Evolutionary conservation across 1,140 invertebrate genomes (phyloP).

Genomic region (Battus philenor): DNA sequence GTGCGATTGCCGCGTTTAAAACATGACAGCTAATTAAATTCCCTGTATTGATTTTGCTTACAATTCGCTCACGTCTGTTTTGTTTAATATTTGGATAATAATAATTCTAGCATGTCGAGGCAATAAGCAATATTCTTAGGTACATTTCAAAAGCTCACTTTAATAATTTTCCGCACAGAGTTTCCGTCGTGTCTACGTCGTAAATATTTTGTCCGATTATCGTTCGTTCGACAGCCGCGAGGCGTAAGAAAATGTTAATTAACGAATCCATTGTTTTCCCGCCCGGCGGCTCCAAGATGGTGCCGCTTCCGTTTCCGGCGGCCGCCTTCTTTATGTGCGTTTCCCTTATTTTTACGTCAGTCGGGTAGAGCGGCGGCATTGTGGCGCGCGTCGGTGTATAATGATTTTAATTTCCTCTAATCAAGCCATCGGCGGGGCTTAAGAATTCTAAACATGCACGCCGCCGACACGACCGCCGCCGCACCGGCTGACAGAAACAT

Average conservation of each 20-base stretch:
- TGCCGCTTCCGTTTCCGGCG: conserved; percentile 72
- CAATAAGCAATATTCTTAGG: too few species aligned
- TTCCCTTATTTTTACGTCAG: conserved; percentile 68
- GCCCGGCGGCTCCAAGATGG: conserved; percentile 73
- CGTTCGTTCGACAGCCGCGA: conserved; percentile 74
- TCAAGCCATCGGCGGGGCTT: conserved; percentile 71
- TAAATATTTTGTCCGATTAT: conserved; percentile 77
- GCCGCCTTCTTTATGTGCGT: conserved; percentile 72
- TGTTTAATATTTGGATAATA: too few species aligned
- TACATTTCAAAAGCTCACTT: conserved; percentile 36
- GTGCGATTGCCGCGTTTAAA: too few species aligned
- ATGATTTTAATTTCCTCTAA: conserved; percentile 77
- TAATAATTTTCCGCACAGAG: conserved; percentile 50
- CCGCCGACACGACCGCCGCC: conserved; percentile 25
- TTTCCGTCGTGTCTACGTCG: conserved; percentile 61
- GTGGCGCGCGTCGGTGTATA: conserved; percentile 60
- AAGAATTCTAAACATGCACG: conserved; percentile 74
- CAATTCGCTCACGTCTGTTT: too few species aligned
- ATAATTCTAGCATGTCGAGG: too few species aligned
- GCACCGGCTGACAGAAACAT: conserved; percentile 67
- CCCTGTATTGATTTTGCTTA: too few species aligned
- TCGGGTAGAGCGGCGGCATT: conserved; percentile 51
- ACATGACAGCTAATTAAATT: too few species aligned
- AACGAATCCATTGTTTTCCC: conserved; percentile 76
- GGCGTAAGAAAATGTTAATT: conserved; percentile 78